Evolutionary conservation across 1,140 invertebrate species (phyloP), one percentile per base, ranked within the genome.

Genomic region (Drosophila cardini): DNA sequence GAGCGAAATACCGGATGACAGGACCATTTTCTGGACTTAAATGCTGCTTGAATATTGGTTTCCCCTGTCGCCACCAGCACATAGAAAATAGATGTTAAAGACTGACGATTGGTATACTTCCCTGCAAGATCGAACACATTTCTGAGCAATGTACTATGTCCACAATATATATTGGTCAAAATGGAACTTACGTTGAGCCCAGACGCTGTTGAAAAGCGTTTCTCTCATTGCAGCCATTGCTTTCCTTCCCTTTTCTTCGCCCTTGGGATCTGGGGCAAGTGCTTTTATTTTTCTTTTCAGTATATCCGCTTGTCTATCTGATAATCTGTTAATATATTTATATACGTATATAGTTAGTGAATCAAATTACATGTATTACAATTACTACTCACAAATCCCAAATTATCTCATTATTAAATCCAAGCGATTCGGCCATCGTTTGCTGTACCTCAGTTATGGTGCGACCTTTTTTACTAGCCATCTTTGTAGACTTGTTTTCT

Each of bases 351-450:
- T 38, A 11, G n/a, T 15, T n/a, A n/a, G n/a, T n/a, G n/a, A n/a
- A n/a, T n/a, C n/a, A n/a, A n/a, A n/a, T 16, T 34, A 30, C 65
- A 9, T 65, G 62, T 78, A n/a, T n/a, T n/a, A n/a, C n/a, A n/a
- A n/a, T 57, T 52, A 77, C 21, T 73, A 90, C 85, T 84, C 46
- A 91, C 90, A 78, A 55, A 52, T 91, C 90, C 90, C 90, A 91
- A 13, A 85, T 84, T 1, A 76, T 72, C 26, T 90, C 76, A 7
- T 65, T 53, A 0, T 52, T 48, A 46, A 72, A 78, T 9, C 80
- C 80, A 11, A 76, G 58, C 2, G 65, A 72, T 10, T 75, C 74
- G 0, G 67, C 83, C 48, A 91, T 91, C 11, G 53, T 48, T 48
- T 87, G 78, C 58, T 91, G 90, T 36, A 90, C 76, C 5, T 81